Base-by-base conservation (phyloP, 2,888 invertebrate genomes). In the Selenia dentaria region DNA sequence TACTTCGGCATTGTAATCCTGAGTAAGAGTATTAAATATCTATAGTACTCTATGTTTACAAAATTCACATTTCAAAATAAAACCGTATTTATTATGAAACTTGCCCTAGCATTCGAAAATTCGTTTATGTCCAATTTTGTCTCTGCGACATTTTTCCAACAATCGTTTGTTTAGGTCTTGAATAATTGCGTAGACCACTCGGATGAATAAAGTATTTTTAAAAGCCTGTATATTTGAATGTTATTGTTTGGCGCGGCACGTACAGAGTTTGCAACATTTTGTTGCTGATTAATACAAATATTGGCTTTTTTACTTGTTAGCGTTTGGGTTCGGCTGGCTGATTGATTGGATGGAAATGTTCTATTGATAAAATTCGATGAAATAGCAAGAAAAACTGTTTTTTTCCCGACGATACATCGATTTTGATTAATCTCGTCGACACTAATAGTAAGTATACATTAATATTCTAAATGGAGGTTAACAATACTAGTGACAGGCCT, bases 261-360 rank as follows among this genome's bases (percentile, higher is more conserved):
- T 54, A 36, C 47, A 3, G 37, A 49, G 34, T 51, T 48, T 18
- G 18, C 12, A 44, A 43, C 43, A 38, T 49, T 54, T 49, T 51
- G 45, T 53, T 48, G 48, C 39, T 60, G 60, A 61, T 58, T 58
- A 48, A 42, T 33, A 44, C 59, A 56, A 63, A 63, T 50, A 63
- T 59, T 61, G 44, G 51, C 59, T 57, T 51, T 54, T 16, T 52
- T 49, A 50, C 51, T 60, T 60, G 53, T 57, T 59, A 41, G 49
- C 38, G 27, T 8, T 26, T 20, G 28, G 22, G 45, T 39, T 48
- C 49, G 42, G 57, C 41, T 16, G 48, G 52, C 51, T 36, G 41
- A 50, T 53, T 51, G 52, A 46, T 51, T 44, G 33, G 43, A 42
- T 49, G 36, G 14, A 46, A 36, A n/a, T n/a, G 40, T 33, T 13